Conservation (phyloP, 2,888 invertebrate genomes). For the Euplagia quadripunctaria region DNA sequence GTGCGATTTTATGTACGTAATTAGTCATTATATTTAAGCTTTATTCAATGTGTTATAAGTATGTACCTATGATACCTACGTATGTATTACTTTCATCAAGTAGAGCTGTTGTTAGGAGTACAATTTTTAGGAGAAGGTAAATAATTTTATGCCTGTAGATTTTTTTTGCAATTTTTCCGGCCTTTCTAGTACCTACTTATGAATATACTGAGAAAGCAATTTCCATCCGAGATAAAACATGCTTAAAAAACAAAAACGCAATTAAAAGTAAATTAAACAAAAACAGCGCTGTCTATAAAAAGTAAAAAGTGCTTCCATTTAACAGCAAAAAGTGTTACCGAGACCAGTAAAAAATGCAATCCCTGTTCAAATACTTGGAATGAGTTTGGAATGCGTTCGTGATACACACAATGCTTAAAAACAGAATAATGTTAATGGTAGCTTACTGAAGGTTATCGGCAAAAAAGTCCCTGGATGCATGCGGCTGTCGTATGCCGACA, state of each 20-base stretch:
- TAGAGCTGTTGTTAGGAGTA: too few relatives aligned
- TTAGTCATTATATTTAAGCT: background rate
- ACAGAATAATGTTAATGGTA: conserved; percentile 46
- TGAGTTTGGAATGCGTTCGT: conserved; percentile 31
- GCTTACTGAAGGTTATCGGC: conserved; percentile 39
- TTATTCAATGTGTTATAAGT: background rate
- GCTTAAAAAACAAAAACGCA: background rate
- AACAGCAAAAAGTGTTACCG: conserved; percentile 23
- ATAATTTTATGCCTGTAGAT: too few relatives aligned
- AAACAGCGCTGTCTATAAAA: background rate
- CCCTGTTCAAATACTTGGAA: conserved; percentile 26
- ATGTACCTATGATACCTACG: background rate
- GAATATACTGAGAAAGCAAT: too few relatives aligned
- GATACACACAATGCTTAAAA: conserved; percentile 44
- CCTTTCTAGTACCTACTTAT: too few relatives aligned
- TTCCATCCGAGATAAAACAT: background rate
- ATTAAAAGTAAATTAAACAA: background rate
- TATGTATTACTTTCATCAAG: too few relatives aligned
- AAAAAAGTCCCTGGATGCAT: background rate
- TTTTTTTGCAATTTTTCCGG: too few relatives aligned
- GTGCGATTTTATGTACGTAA: conserved; percentile 23
- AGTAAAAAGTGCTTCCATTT: background rate
- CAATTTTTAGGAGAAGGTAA: too few relatives aligned
- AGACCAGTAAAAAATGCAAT: conserved; percentile 14
- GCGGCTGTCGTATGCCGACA: conserved; percentile 20